phyloP scores from a whole-genome alignment of 2,113 vertebrate genomes.

The Cathartes aura region DNA sequence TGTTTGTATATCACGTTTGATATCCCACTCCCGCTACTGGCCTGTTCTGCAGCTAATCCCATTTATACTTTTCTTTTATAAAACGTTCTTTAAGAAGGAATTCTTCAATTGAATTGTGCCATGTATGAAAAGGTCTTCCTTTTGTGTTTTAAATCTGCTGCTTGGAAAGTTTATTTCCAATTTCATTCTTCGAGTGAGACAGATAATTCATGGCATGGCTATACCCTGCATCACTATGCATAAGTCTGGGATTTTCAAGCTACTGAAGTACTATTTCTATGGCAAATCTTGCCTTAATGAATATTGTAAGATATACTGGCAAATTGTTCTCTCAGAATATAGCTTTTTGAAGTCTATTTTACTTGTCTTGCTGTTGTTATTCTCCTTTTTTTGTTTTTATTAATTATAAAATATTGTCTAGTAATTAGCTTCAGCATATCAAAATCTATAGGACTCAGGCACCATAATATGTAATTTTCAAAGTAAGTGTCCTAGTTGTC shows the following conservation, averaged over 20 bases:
- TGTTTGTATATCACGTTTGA: background rate
- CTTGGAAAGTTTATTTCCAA: background rate
- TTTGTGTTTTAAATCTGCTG: background rate
- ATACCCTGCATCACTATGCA: rapidly evolving
- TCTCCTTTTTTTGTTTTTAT: background rate
- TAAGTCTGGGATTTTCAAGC: background rate
- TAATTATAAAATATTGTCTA: background rate
- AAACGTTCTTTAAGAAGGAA: background rate
- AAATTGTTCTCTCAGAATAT: background rate
- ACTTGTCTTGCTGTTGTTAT: background rate
- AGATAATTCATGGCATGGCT: background rate
- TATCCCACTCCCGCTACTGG: background rate
- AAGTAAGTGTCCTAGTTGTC: background rate
- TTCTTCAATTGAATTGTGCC: background rate
- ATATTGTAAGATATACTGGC: background rate
- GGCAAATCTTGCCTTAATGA: background rate
- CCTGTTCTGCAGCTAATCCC: background rate
- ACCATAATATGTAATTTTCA: background rate
- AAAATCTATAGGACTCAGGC: background rate
- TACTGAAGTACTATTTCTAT: background rate
- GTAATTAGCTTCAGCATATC: background rate
- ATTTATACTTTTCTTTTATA: background rate
- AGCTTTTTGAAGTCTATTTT: background rate
- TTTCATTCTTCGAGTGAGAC: background rate
- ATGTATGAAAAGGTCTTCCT: background rate